These are phyloP conservation scores for Polypterus senegalus DNA, from an alignment of 2,113 vertebrate species.

Conservation along the genomic window DNA sequence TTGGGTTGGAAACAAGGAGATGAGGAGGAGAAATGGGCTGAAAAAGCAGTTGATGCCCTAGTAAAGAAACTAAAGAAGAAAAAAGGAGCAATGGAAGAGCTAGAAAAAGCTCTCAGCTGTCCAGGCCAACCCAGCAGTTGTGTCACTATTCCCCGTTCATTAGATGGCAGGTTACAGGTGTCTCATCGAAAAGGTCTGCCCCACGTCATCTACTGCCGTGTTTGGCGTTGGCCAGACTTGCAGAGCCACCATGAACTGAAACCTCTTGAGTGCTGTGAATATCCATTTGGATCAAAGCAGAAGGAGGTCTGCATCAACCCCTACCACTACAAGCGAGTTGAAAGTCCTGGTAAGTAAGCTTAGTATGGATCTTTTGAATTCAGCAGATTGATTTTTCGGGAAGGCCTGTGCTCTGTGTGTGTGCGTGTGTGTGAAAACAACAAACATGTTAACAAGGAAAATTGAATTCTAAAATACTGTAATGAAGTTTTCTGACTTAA, in stretches of 20 bases:
- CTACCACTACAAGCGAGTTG: constrained; percentile 94
- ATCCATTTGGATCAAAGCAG: constrained; percentile 91
- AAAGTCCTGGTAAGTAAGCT: constrained; percentile 79
- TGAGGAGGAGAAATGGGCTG: constrained; percentile 95
- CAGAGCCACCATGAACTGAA: constrained; percentile 96
- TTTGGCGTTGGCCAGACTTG: constrained; percentile 95
- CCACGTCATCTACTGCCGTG: constrained; percentile 86
- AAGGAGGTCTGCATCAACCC: constrained; percentile 97
- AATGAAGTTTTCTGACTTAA: too few relatives aligned
- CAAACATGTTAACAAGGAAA: too few relatives aligned
- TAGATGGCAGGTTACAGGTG: constrained; percentile 87
- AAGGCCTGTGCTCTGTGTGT: too few relatives aligned
- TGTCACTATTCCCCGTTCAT: constrained; percentile 86
- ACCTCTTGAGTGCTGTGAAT: constrained; percentile 91
- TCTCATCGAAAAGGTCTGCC: constrained; percentile 89
- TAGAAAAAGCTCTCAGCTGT: constrained; percentile 86
- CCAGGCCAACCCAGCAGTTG: constrained; percentile 90
- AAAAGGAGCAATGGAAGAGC: constrained; percentile 95
- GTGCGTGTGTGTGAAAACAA: too few relatives aligned
- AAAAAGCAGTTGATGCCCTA: constrained; percentile 88
- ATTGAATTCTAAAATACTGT: too few relatives aligned
- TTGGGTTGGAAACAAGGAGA: constrained; percentile 96
- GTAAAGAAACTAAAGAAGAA: constrained; percentile 97
- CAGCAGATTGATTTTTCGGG: not conserved
- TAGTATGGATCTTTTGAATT: not conserved